A percentile compares a stretch with the other conserved stretches of the same genome.
phyloP scores from a whole-genome alignment of 2,797 vertebrate species.

The Sebastolobus alascanus region DNA sequence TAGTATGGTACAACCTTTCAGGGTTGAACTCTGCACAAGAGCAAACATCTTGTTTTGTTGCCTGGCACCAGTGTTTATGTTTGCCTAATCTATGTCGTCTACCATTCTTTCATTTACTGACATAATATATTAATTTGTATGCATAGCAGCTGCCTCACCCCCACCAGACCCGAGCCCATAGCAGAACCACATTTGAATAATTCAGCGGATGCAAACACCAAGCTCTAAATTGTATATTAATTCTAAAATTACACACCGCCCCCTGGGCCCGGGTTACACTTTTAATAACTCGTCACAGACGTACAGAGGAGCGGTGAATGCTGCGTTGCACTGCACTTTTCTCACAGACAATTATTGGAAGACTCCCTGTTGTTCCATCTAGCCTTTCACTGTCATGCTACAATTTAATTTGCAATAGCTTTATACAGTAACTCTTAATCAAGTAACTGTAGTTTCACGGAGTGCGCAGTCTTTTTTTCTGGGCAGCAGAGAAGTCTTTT shows the following conservation, averaged over 20 bases:
- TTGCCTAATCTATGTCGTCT: constrained; percentile 63
- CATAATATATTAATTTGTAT: constrained; percentile 79
- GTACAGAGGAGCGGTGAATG: constrained; percentile 45
- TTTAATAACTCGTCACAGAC: constrained; percentile 79
- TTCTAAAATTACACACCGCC: constrained; percentile 79
- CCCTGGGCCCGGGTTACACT: constrained; percentile 68
- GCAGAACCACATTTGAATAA: constrained; percentile 77
- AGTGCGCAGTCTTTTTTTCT: constrained; percentile 27
- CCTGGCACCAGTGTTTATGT: constrained; percentile 65
- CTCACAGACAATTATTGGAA: constrained; percentile 58
- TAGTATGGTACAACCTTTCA: constrained; percentile 19
- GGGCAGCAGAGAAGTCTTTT: constrained; percentile 24
- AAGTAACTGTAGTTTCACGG: constrained; percentile 47
- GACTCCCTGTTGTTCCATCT: constrained; percentile 62
- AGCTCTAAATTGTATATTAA: constrained; percentile 85
- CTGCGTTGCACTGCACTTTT: constrained; percentile 40
- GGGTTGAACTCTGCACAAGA: constrained; percentile 54
- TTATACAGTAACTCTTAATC: constrained; percentile 65
- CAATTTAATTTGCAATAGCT: constrained; percentile 65
- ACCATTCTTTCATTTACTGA: constrained; percentile 58
- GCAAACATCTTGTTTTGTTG: constrained; percentile 69
- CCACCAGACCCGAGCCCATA: constrained; percentile 57
- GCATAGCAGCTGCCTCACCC: constrained; percentile 53
- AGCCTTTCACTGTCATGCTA: constrained; percentile 45
- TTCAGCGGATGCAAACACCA: constrained; percentile 77